Base-by-base conservation (phyloP, 2,797 vertebrate genomes). In the Parambassis ranga region DNA sequence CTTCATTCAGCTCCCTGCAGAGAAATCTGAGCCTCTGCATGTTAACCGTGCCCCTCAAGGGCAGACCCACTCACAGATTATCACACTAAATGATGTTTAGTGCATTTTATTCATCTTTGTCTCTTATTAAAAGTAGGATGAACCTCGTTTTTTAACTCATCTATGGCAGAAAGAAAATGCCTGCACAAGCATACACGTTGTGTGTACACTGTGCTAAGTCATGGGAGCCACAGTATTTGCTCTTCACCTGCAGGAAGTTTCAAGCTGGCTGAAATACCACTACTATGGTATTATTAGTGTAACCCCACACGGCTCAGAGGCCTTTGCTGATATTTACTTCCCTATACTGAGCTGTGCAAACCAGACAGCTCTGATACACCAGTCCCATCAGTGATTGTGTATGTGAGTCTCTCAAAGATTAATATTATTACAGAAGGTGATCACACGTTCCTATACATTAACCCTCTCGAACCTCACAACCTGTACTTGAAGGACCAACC, bases 191-290 rank as follows among this genome's bases (percentile, higher is more conserved):
- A 30, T n/a, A n/a, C n/a, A n/a, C n/a, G n/a, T n/a, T n/a, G n/a
- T n/a, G n/a, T n/a, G n/a, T n/a, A n/a, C n/a, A n/a, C n/a, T n/a
- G n/a, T n/a, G n/a, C n/a, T n/a, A n/a, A n/a, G n/a, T n/a, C n/a
- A n/a, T n/a, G n/a, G 19, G 31, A 47, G 57, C 37, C 56, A 71
- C 70, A 39, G 61, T 30, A 80, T 77, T 71, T 79, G 30, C 43
- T 47, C 14, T 61, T 79, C 64, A 81, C 79, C 82, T 5, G 61
- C 72, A 84, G 87, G 85, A 89, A 89, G 72, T 62, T 14, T 47
- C 44, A 36, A 9, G 56, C 56, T 67, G 56, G 62, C n/a, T n/a
- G n/a, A n/a, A n/a, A n/a, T n/a, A n/a, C n/a, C n/a, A n/a, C n/a
- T n/a, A n/a, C n/a, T n/a, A n/a, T n/a, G n/a, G n/a, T n/a, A n/a